phyloP scores from a whole-genome alignment of 2,113 vertebrate genomes.

The Aix galericulata region DNA sequence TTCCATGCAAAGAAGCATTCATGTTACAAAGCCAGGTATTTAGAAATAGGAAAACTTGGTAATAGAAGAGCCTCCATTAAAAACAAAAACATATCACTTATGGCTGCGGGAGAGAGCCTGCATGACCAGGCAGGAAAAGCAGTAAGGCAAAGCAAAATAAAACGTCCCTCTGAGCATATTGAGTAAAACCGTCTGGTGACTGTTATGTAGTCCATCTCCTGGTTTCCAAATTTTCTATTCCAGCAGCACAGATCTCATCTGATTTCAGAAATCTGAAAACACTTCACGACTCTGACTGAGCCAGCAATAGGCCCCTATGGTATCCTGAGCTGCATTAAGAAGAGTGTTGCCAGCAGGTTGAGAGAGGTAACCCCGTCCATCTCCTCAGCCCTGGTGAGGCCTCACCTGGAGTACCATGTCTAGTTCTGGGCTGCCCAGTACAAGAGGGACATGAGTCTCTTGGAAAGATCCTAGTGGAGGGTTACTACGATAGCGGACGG shows the following conservation, averaged over 20 bases:
- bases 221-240: neutral
- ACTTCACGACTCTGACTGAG: too few relatives aligned
- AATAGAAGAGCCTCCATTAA: neutral
- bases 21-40: neutral
- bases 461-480: too few relatives aligned
- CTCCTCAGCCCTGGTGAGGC: too few relatives aligned
- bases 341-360: too few relatives aligned
- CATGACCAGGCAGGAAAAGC: neutral
- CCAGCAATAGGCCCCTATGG: too few relatives aligned
- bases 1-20: neutral
- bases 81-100: neutral
- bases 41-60: neutral
- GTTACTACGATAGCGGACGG: too few relatives aligned
- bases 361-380: too few relatives aligned
- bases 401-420: too few relatives aligned
- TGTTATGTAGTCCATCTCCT: neutral
- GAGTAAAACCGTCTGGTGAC: neutral
- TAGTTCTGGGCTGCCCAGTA: too few relatives aligned
- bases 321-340: too few relatives aligned
- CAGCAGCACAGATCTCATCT: rapidly evolving
- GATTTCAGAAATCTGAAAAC: neutral
- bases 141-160: neutral
- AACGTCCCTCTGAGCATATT: neutral
- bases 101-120: neutral
- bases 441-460: too few relatives aligned